phyloP scores from a whole-genome alignment of 2,797 vertebrate species.

The Urosaurus nigricauda region DNA sequence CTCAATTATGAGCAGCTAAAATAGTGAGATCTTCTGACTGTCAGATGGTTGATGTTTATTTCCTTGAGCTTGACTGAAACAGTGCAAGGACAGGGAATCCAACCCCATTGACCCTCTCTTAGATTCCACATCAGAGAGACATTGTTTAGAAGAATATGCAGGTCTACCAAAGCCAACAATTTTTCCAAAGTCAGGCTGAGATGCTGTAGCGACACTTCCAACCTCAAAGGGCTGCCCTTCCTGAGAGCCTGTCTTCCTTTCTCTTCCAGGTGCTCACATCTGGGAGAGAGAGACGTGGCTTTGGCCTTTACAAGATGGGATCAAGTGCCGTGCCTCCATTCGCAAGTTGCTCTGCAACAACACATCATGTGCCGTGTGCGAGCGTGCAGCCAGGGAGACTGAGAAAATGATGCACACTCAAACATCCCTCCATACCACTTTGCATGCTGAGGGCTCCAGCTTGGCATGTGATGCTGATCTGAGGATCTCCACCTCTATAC shows the following conservation, averaged over 20 bases:
- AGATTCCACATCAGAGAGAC: too few relatives aligned
- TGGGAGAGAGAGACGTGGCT: neutral
- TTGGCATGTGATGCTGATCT: neutral
- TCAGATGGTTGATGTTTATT: too few relatives aligned
- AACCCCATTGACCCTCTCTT: too few relatives aligned
- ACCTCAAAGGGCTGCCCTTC: neutral
- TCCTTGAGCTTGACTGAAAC: too few relatives aligned
- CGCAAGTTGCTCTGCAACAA: constrained; percentile 62
- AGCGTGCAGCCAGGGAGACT: constrained; percentile 45
- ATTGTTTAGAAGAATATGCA: too few relatives aligned
- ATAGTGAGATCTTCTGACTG: too few relatives aligned
- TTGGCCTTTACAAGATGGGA: neutral
- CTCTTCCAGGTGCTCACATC: neutral
- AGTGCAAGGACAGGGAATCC: too few relatives aligned
- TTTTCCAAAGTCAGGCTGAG: too few relatives aligned
- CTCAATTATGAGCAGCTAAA: too few relatives aligned
- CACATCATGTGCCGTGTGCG: constrained; percentile 50
- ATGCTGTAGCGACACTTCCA: too few relatives aligned
- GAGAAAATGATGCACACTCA: neutral
- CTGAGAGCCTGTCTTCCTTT: neutral
- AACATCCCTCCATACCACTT: neutral
- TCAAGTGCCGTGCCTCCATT: neutral
- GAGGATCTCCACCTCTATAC: neutral
- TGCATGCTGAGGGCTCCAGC: neutral
- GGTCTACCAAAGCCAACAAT: too few relatives aligned